phyloP scores from a whole-genome alignment of 1,140 invertebrate species.

The Sinonovacula constricta region DNA sequence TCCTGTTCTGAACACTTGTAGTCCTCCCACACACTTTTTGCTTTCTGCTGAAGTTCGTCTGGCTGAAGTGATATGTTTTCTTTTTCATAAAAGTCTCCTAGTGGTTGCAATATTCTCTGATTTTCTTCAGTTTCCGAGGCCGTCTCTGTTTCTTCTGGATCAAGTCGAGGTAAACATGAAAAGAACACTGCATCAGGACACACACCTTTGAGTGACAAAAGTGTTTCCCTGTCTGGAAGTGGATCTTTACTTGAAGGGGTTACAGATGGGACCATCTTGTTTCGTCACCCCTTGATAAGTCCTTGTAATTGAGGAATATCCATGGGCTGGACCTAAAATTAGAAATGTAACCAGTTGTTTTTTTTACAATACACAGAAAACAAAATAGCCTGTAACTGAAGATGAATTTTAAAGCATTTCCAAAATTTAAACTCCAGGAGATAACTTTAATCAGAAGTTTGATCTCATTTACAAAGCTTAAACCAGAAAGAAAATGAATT shows the following conservation, averaged over 20 bases:
- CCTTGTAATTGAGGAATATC: too few species aligned
- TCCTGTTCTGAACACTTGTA: conserved; percentile 15
- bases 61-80: conserved; percentile 3
- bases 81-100: conserved; percentile 19
- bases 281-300: conserved; percentile 19
- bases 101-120: neutral
- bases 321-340: too few species aligned
- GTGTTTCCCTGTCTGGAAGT: neutral
- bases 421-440: too few species aligned
- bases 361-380: too few species aligned
- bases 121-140: conserved; percentile 17
- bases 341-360: too few species aligned
- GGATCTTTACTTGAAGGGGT: conserved; percentile 21
- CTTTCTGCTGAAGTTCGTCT: neutral
- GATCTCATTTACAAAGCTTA: too few species aligned
- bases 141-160: conserved; percentile 33
- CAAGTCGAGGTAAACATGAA: conserved; percentile 12
- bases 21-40: neutral
- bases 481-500: too few species aligned
- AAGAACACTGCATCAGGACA: conserved; percentile 35
- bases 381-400: too few species aligned
- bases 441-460: too few species aligned
- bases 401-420: too few species aligned
- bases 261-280: conserved; percentile 10
- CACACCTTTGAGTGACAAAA: conserved; percentile 12